phyloP scores from a whole-genome alignment of 2,797 vertebrate genomes.

The Sebastes diaconus region DNA sequence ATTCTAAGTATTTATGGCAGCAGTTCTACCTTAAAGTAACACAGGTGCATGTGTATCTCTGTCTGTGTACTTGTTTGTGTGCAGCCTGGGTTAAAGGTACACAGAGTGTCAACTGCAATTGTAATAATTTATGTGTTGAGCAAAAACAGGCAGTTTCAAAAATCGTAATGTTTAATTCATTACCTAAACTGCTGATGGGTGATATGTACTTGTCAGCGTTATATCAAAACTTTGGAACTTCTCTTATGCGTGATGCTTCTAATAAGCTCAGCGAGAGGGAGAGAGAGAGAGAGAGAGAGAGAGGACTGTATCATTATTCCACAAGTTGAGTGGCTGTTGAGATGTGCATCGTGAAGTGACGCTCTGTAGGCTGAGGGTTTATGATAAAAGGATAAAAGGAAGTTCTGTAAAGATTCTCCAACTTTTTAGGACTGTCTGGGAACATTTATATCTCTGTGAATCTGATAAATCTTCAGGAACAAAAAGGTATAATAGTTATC shows the following conservation, averaged over 20 bases:
- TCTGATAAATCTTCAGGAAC: slow-evolving; percentile 1
- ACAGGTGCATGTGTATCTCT: slow-evolving; percentile 5
- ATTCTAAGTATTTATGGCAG: slow-evolving; percentile 24
- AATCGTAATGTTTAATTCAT: slow-evolving; percentile 68
- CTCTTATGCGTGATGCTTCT: neutral
- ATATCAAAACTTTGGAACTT: slow-evolving; percentile 35
- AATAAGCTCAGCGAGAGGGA: slow-evolving; percentile 15
- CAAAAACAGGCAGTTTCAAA: slow-evolving; percentile 31
- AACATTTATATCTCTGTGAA: slow-evolving; percentile 16
- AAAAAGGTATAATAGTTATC: slow-evolving; percentile 27
- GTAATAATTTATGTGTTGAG: slow-evolving; percentile 36
- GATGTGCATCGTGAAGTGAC: slow-evolving; percentile 10
- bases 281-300: neutral
- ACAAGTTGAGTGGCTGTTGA: slow-evolving; percentile 17
- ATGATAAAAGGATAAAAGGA: slow-evolving; percentile 15
- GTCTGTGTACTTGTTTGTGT: slow-evolving; percentile 31
- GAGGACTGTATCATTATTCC: slow-evolving; percentile 43
- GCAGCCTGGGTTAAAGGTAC: slow-evolving; percentile 29
- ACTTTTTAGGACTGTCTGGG: slow-evolving; percentile 1
- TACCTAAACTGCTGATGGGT: slow-evolving; percentile 37
- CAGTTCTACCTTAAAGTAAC: slow-evolving; percentile 16
- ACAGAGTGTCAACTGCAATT: slow-evolving; percentile 44
- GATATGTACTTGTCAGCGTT: slow-evolving; percentile 17
- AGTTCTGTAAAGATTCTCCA: slow-evolving; percentile 19
- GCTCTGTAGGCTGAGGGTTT: slow-evolving; percentile 21